Conservation (phyloP, 2,113 vertebrate genomes). For the Suncus etruscus region DNA sequence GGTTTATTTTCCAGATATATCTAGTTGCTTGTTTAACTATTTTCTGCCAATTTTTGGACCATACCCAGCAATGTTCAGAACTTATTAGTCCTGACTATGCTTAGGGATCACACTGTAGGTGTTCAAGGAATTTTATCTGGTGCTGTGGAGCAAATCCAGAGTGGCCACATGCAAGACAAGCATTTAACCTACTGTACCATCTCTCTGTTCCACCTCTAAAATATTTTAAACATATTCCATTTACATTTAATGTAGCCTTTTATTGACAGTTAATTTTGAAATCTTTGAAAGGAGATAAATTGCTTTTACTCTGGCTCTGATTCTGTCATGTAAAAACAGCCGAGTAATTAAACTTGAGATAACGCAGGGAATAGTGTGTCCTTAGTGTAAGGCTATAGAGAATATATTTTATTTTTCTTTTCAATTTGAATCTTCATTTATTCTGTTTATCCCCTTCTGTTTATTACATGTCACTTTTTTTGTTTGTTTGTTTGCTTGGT, state of each 20-base stretch:
- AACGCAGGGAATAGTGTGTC: neutral
- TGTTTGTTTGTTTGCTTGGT: neutral
- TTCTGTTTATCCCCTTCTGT: neutral
- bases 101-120: too few species aligned
- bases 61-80: too few species aligned
- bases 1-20: too few species aligned
- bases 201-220: neutral
- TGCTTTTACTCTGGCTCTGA: conserved; percentile 4
- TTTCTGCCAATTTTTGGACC: too few species aligned
- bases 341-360: neutral
- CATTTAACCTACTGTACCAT: too few species aligned
- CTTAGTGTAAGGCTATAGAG: neutral
- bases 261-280: conserved; percentile 29
- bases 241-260: conserved; percentile 34
- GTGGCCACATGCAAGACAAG: too few species aligned
- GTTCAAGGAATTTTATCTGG: too few species aligned
- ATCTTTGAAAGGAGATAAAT: neutral
- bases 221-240: conserved; percentile 45
- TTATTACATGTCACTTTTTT: neutral
- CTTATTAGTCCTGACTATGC: too few species aligned
- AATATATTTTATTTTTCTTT: neutral
- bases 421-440: neutral
- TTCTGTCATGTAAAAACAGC: neutral
- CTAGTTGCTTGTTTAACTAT: too few species aligned
- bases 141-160: too few species aligned